Evolutionary conservation across 2,113 vertebrate genomes (phyloP), one percentile per base, ranked within the genome.

Genomic region (Cinclus cinclus): DNA sequence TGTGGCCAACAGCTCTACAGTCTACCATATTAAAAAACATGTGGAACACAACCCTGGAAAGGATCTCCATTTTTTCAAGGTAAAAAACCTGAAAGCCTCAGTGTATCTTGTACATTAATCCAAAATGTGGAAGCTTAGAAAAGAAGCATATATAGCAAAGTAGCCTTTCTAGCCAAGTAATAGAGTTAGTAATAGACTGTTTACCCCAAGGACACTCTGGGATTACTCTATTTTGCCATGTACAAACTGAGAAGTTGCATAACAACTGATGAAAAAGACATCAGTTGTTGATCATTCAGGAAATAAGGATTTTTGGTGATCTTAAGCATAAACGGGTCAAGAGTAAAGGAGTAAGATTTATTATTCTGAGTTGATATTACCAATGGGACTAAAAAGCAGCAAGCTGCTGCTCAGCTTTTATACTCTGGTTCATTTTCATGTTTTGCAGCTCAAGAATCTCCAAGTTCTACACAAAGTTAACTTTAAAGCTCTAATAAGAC

Each of bases 401-500:
- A 46, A 94, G 62, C 33, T 83, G 47, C 62, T 76, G 46, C 53
- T 91, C 68, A 77, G 58, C 52, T 91, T 94, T 93, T 79, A 74
- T 87, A 24, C 35, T 23, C 46, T 91, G 69, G 39, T 58, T 87
- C 28, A 82, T 92, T 95, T 80, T 89, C 64, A 52, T 69, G 89
- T 91, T 84, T 78, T 87, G 65, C 76, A 92, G 82, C 71, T 93
- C 75, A 69, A 35, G 52, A 81, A 81, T 59, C 68, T 77, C 49
- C 31, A 95, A 71, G 46, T 84, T 89, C 70, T 89, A 80, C 83
- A 59, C 39, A 55, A 94, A 97, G 90, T 91, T 94, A 91, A 90
- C 87, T 95, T 95, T 91, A 85, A 65, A 90, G 37, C 60, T 62
- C 85, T 95, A 87, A 95, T 70, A 78, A 94, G 92, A 94, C 87